phyloP scores from a whole-genome alignment of 2,888 invertebrate species.

The Caenorhabditis japonica region DNA sequence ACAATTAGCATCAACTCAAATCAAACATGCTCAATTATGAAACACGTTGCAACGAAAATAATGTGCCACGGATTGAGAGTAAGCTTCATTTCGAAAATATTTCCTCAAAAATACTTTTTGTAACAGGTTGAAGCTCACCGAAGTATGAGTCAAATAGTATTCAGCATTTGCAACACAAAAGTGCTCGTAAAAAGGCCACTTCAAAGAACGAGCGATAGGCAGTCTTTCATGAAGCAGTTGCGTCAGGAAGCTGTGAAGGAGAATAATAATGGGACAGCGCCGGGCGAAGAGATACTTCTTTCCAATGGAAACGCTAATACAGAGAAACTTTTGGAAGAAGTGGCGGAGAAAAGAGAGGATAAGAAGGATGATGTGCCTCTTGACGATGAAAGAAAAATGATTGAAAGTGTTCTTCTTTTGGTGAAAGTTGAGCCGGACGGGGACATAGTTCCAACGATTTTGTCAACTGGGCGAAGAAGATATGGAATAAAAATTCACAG shows the following conservation, averaged over 20 bases:
- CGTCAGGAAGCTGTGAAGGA: conserved; percentile 16
- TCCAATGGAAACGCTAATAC: conserved; percentile 3
- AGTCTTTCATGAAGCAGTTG: conserved; percentile 52
- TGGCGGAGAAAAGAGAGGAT: conserved; percentile 7
- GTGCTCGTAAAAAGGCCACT: conserved; percentile 18
- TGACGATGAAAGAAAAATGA: conserved; percentile 36
- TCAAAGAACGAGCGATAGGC: conserved; percentile 31
- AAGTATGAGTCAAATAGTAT: conserved; percentile 53
- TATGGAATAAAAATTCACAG: conserved; percentile 54
- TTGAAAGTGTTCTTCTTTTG: conserved; percentile 49
- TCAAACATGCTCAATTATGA: conserved; percentile 34
- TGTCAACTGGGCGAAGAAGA: conserved; percentile 47
- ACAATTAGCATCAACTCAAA: conserved; percentile 36
- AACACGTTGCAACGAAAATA: conserved; percentile 44
- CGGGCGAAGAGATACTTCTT: conserved; percentile 11
- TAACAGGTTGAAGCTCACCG: conserved; percentile 54
- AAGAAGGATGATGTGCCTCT: conserved; percentile 4
- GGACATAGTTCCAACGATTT: conserved; percentile 46
- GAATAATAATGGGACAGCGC: not conserved
- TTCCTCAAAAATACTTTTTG: not conserved
- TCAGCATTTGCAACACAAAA: conserved; percentile 52
- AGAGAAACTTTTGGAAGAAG: conserved; percentile 30
- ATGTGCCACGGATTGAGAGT: conserved; percentile 44
- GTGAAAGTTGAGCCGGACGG: conserved; percentile 46
- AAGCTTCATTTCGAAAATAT: not conserved